phyloP scores from a whole-genome alignment of 2,888 invertebrate species.

The Tyria jacobaeae region DNA sequence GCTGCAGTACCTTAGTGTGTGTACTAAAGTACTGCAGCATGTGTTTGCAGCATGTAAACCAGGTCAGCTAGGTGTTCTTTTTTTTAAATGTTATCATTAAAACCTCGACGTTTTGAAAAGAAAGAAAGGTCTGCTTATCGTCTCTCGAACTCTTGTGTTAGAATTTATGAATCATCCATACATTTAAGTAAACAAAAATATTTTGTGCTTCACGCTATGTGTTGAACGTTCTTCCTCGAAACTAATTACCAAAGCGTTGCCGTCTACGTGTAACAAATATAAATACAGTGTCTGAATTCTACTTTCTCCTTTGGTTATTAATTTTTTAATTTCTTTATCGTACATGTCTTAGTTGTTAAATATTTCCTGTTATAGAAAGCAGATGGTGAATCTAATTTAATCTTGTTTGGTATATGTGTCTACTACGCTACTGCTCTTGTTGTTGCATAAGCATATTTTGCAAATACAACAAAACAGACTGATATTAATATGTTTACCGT shows the following conservation, averaged over 20 bases:
- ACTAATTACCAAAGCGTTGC: background rate
- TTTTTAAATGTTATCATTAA: constrained; percentile 9
- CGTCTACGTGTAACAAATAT: background rate
- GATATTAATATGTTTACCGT: constrained; percentile 12
- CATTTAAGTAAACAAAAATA: constrained; percentile 18
- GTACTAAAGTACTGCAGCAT: background rate
- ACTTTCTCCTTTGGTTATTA: background rate
- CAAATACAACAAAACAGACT: background rate
- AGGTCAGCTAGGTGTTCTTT: no score
- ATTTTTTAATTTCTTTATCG: no score
- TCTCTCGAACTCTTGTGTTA: constrained; percentile 1
- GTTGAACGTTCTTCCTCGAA: constrained; percentile 2
- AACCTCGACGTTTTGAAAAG: constrained; percentile 7
- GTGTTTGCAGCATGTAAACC: background rate
- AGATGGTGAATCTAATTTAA: background rate
- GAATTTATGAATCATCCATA: constrained; percentile 12
- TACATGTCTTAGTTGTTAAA: no score
- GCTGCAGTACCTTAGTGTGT: background rate
- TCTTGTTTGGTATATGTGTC: background rate
- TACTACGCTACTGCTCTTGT: no score
- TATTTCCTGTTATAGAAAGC: background rate
- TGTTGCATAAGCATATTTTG: no score
- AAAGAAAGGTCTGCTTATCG: constrained; percentile 5
- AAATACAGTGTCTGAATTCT: background rate
- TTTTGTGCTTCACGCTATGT: background rate